phyloP scores from a whole-genome alignment of 2,797 vertebrate species.

The Varecia variegata region DNA sequence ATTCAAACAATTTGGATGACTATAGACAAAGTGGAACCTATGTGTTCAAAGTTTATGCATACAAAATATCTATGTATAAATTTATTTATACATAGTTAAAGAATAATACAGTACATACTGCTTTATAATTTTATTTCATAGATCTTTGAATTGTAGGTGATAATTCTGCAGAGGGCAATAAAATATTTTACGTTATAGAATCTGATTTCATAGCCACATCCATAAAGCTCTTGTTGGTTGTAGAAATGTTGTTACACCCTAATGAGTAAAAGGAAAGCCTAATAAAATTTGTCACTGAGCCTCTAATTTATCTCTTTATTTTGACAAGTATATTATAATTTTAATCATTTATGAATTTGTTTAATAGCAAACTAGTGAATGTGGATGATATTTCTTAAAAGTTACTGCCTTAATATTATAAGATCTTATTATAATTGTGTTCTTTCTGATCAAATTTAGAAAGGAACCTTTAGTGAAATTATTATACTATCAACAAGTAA shows the following conservation, averaged over 20 bases:
- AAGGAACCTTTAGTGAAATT: neutral
- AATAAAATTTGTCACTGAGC: neutral
- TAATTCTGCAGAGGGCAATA: neutral
- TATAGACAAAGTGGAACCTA: neutral
- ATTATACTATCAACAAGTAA: neutral
- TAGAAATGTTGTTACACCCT: neutral
- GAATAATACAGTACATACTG: neutral
- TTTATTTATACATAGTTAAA: conserved; percentile 42
- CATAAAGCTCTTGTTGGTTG: conserved; percentile 8
- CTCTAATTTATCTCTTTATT: conserved; percentile 33
- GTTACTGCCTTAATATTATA: conserved; percentile 14
- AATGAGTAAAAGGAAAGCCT: conserved; percentile 42
- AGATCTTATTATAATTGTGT: neutral
- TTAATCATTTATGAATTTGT: conserved; percentile 46
- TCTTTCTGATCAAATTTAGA: conserved; percentile 18
- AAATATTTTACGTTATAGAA: conserved; percentile 35
- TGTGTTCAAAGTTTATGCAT: neutral
- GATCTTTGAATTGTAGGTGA: conserved; percentile 27
- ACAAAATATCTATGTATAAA: neutral
- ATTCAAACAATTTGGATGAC: neutral
- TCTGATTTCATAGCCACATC: conserved; percentile 3
- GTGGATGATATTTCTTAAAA: conserved; percentile 27
- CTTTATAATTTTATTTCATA: conserved; percentile 32
- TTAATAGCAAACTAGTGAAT: conserved; percentile 21
- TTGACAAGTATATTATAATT: conserved; percentile 49